Evolutionary conservation across 2,113 vertebrate genomes (phyloP), one percentile per base, ranked within the genome.

Genomic region (Rhabdomys dilectus): DNA sequence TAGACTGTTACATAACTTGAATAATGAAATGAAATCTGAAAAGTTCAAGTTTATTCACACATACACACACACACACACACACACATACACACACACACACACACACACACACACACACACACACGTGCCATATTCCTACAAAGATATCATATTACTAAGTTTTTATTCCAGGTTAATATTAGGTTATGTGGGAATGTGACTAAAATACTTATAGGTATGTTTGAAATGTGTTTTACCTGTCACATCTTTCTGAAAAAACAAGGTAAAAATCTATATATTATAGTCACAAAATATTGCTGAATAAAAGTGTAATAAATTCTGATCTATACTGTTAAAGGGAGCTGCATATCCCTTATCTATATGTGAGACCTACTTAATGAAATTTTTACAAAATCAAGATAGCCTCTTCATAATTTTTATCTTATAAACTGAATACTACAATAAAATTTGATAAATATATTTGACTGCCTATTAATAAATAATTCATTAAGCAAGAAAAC

Each of bases 331-430:
- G 87, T 45, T 88, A 66, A 68, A 3, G 11, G 36, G 5, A 31
- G 31, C 5, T 36, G 22, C 36, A 80, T 24, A 9, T 72, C 42
- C 9, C 86, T 91, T 17, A 53, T 68, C 1, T 68, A 0, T 51
- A 11, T 24, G 1, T 70, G 64, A 75, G 3, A 56, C 31, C 68
- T 3, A 76, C 34, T 73, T 88, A 76, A 36, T 62, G 16, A 72
- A 68, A 2, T 81, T 5, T 87, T 91, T 70, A 87, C 62, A 96
- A 85, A 90, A 78, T 84, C 39, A 73, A 75, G 86, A 48, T 86
- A 42, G 12, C 39, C 51, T 72, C 3, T 3, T 6, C 2, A 70
- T 53, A 93, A 73, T 39, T 90, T 89, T 36, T 89, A 93, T 56
- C 89, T 78, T 75, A 53, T 95, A 70, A 86, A 64, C 7, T 62